These are phyloP conservation scores for Sebastes jordani DNA, from an alignment of 2,797 vertebrate species.

Conservation along the genomic window DNA sequence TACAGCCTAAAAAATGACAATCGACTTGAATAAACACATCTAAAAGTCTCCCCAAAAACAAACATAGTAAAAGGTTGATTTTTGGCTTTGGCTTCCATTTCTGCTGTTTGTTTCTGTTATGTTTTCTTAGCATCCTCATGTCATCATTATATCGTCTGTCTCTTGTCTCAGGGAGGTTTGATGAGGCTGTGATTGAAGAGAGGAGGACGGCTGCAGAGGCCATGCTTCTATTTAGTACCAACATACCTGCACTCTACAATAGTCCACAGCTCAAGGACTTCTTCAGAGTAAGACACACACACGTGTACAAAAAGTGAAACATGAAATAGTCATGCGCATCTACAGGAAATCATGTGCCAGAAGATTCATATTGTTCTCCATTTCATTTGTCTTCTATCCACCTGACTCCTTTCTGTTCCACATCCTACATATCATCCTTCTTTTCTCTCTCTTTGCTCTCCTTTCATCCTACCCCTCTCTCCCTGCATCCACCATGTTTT, in stretches of 20 bases:
- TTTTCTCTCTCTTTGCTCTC: background rate
- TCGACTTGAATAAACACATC: background rate
- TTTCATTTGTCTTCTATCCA: background rate
- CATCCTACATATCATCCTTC: background rate
- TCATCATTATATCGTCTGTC: background rate
- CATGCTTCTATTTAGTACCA: constrained; percentile 86
- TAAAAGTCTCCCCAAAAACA: background rate
- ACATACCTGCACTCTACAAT: constrained; percentile 91
- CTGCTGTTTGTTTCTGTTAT: background rate
- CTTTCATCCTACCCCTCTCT: background rate
- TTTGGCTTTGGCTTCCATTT: background rate
- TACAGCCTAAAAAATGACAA: background rate
- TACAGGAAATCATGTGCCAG: background rate
- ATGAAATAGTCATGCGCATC: background rate
- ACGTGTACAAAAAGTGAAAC: background rate
- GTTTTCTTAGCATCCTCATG: background rate
- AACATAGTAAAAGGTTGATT: background rate
- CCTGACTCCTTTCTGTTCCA: background rate
- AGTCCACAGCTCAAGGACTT: constrained; percentile 94
- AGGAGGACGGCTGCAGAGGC: constrained; percentile 86
- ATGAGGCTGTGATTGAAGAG: constrained; percentile 90
- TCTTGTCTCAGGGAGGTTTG: constrained; percentile 86
- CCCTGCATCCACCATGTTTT: background rate
- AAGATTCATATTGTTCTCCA: background rate
- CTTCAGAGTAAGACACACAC: constrained; percentile 82